Conservation (phyloP, 2,797 vertebrate genomes). For the Graptemys geographica region DNA sequence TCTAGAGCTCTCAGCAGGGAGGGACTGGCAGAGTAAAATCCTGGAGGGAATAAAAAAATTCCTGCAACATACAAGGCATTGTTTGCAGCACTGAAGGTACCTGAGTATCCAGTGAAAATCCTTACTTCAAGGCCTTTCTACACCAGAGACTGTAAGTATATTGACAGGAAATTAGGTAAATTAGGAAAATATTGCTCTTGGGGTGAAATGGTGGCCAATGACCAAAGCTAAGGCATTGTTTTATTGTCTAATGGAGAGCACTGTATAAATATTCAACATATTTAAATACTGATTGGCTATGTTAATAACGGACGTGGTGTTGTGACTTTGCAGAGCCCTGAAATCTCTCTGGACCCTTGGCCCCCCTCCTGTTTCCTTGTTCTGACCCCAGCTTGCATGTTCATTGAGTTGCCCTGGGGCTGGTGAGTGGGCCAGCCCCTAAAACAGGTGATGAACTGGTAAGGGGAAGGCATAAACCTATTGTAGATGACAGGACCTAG, state of each 20-base stretch:
- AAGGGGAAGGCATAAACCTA: not conserved
- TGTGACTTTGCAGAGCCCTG: not conserved
- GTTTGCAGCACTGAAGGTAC: not conserved
- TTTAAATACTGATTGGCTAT: not conserved
- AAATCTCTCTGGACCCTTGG: not conserved
- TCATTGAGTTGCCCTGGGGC: not conserved
- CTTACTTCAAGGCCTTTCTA: not conserved
- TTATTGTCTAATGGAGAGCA: not conserved
- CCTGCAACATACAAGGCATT: not conserved
- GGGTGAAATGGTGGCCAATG: not conserved
- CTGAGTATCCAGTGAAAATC: not conserved
- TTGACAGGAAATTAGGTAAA: not conserved
- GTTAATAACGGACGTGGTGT: not conserved
- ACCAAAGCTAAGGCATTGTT: not conserved
- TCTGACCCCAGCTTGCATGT: not conserved
- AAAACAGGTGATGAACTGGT: not conserved
- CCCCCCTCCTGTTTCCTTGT: not conserved
- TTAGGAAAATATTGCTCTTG: not conserved
- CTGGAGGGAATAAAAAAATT: not conserved
- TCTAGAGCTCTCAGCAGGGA: not conserved
- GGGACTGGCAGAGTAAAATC: conserved; percentile 28
- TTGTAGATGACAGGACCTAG: not conserved
- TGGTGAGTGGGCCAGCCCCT: not conserved
- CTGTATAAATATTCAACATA: not conserved
- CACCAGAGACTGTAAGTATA: not conserved